Conservation (phyloP, 2,113 vertebrate genomes). For the Equus quagga region DNA sequence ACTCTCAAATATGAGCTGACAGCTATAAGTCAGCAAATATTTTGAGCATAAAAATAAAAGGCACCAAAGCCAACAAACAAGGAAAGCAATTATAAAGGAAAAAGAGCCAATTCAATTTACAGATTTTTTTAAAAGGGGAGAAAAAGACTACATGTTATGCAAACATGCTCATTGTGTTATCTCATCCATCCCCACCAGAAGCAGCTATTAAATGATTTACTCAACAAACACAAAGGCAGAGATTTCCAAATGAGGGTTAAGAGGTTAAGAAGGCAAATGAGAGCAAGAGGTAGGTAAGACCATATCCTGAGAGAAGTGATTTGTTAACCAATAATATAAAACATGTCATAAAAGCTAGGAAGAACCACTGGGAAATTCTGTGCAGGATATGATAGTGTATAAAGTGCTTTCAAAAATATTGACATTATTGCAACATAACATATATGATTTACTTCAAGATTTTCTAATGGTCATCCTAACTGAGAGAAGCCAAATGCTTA, state of each 20-base stretch:
- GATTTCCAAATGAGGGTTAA: background rate
- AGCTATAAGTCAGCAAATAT: background rate
- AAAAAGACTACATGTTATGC: background rate
- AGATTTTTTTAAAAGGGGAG: background rate
- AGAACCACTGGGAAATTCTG: background rate
- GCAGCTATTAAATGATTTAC: background rate
- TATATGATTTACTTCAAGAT: background rate
- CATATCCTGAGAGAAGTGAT: background rate
- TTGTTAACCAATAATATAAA: background rate
- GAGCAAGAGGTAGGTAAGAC: background rate
- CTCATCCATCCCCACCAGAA: background rate
- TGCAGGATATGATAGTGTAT: background rate
- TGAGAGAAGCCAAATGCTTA: background rate
- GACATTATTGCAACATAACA: background rate
- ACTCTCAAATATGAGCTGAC: background rate
- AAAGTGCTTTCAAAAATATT: background rate
- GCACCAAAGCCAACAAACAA: background rate
- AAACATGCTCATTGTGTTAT: background rate
- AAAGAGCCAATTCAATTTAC: background rate
- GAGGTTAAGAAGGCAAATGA: background rate
- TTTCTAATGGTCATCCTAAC: background rate
- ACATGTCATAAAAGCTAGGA: background rate
- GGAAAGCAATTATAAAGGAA: conserved; percentile 14
- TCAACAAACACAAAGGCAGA: background rate
- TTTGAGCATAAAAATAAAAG: conserved; percentile 22